phyloP scores from a whole-genome alignment of 2,113 vertebrate species.

The Psilopogon haemacephalus region DNA sequence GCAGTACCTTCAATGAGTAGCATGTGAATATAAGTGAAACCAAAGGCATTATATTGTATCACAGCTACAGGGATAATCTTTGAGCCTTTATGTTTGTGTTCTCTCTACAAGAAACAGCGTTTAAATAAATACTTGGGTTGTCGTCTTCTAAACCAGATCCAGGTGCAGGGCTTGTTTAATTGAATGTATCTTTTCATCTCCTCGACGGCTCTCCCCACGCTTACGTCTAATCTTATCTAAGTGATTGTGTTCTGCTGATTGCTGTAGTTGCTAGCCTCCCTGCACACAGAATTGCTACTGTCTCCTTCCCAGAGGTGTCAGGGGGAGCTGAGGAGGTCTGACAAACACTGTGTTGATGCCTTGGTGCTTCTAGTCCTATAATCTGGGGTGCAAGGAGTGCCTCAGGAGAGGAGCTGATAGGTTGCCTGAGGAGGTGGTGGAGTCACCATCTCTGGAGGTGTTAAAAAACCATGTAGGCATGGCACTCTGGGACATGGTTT shows the following conservation, averaged over 20 bases:
- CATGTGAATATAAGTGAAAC: neutral
- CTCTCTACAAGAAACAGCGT: neutral
- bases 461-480: no score
- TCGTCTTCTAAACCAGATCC: neutral
- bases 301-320: accelerated
- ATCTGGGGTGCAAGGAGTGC: neutral
- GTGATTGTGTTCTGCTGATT: neutral
- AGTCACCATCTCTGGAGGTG: no score
- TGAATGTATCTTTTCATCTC: neutral
- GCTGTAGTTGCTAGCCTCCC: neutral
- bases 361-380: accelerated
- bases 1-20: neutral
- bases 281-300: neutral
- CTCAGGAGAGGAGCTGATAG: neutral
- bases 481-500: no score
- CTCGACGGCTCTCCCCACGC: neutral
- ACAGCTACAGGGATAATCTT: neutral
- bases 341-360: accelerated
- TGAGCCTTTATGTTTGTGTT: neutral
- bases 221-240: neutral
- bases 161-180: neutral
- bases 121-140: neutral
- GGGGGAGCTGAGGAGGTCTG: neutral
- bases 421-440: neutral
- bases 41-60: neutral